These are phyloP conservation scores for Lochmaea capreae DNA, from an alignment of 2,888 invertebrate species.

Conservation along the genomic window DNA sequence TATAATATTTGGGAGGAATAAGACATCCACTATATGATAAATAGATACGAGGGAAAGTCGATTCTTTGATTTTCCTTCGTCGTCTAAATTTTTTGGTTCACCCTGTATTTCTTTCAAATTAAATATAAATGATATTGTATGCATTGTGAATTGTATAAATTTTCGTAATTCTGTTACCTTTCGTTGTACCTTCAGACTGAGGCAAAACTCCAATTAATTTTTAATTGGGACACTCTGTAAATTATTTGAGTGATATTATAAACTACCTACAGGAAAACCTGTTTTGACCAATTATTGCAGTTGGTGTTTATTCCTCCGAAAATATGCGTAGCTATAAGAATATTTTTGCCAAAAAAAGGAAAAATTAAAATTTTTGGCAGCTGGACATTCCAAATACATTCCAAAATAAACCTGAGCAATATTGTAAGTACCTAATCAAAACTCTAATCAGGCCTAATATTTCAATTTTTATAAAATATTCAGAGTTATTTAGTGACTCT, in stretches of 20 bases:
- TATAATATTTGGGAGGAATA: conserved; percentile 7
- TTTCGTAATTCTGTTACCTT: no score
- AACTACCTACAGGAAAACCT: not conserved
- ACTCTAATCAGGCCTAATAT: conserved; percentile 56
- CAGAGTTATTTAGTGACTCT: conserved; percentile 47
- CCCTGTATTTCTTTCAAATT: no score
- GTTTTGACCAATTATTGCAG: not conserved
- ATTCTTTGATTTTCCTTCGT: no score
- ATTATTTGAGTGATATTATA: not conserved
- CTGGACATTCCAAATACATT: conserved; percentile 59
- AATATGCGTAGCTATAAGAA: conserved; percentile 9
- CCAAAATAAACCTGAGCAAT: conserved; percentile 57
- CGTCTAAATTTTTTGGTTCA: no score
- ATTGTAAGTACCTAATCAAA: conserved; percentile 57
- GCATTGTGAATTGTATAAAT: no score
- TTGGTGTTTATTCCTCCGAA: conserved; percentile 6
- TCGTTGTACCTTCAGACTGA: no score
- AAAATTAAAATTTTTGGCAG: conserved; percentile 16
- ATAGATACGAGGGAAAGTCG: no score
- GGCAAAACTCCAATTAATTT: no score
- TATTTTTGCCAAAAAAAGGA: conserved; percentile 3
- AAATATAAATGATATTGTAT: no score
- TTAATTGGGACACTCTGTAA: not conserved
- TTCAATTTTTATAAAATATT: conserved; percentile 53
- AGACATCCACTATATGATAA: not conserved